Base-by-base conservation (phyloP, 2,888 invertebrate genomes). In the Melipona bicolor region DNA sequence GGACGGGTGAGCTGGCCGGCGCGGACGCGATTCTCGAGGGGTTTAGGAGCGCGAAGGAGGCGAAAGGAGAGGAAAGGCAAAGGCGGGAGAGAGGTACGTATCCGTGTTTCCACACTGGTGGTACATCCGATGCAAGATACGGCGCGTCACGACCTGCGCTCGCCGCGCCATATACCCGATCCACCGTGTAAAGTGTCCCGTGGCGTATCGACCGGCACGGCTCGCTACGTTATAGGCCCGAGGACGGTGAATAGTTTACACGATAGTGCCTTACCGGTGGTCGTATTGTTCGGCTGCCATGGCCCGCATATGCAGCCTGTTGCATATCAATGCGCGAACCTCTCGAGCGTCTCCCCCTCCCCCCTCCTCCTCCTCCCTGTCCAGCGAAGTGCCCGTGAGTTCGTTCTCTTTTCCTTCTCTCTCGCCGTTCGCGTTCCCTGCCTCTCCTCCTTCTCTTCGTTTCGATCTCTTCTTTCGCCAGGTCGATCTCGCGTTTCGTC, bases 121-220 rank as follows among this genome's bases (percentile, higher is more conserved):
- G 93, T 94, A 94, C 94, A 94, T 93, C 93, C 92, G 94, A 94
- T 94, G 94, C 92, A 93, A 94, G 94, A 94, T 94, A 94, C 91
- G 91, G 91, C 92, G 91, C 93, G 93, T 94, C 94, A 94, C 94
- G 94, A 94, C 92, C 92, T 91, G 90, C 89, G 90, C 91, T 89
- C 90, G 84, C 89, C 89, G 89, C 91, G 91, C 92, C 91, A 91
- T 91, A 92, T 92, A 92, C 90, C 91, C 90, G 89, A 91, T 91
- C 88, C 89, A 89, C 91, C 91, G 91, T 92, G 92, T 91, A 91
- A 91, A 92, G 90, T 91, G 91, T 90, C 88, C 88, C 89, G 89
- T 79, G 90, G 90, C 89, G 90, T 90, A 91, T 90, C 90, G 89
- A 89, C 82, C 88, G 83, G 81, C 88, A 83, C 83, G 87, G 88